phyloP scores from a whole-genome alignment of 2,113 vertebrate genomes.

The Apaloderma vittatum region DNA sequence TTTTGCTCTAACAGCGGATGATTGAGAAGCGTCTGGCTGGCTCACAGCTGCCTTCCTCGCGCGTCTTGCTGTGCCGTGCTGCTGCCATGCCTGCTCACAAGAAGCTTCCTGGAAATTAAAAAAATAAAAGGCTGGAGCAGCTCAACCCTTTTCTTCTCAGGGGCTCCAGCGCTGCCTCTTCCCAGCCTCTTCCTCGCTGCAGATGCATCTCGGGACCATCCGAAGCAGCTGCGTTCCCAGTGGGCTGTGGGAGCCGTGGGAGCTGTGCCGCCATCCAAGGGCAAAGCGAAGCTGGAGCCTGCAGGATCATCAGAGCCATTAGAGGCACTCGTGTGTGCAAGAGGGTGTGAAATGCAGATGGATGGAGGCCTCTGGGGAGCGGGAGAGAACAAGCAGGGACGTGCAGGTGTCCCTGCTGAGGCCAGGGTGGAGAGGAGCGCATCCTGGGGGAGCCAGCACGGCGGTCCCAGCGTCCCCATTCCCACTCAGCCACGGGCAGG shows the following conservation, averaged over 20 bases:
- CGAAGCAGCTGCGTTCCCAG: fast-evolving
- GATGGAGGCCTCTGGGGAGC: neutral
- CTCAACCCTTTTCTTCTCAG: neutral
- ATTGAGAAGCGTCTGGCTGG: neutral
- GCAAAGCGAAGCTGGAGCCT: neutral
- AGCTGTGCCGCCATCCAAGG: neutral
- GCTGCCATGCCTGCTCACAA: neutral
- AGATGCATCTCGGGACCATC: fast-evolving
- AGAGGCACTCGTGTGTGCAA: neutral
- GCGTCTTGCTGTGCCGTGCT: neutral
- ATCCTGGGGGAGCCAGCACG: neutral
- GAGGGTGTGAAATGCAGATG: constrained; percentile 29
- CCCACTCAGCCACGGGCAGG: fast-evolving
- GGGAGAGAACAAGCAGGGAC: neutral
- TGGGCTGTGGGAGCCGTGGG: neutral
- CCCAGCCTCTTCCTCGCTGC: fast-evolving
- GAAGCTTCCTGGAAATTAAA: neutral
- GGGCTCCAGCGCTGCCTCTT: neutral
- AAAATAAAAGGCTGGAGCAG: neutral
- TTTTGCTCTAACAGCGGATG: neutral
- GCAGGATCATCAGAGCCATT: neutral
- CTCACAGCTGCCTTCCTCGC: neutral
- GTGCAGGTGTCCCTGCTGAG: neutral
- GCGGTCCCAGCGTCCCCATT: neutral
- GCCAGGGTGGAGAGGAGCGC: neutral